These are phyloP conservation scores for Periplaneta americana DNA, from an alignment of 1,140 invertebrate species.

Conservation along the genomic window DNA sequence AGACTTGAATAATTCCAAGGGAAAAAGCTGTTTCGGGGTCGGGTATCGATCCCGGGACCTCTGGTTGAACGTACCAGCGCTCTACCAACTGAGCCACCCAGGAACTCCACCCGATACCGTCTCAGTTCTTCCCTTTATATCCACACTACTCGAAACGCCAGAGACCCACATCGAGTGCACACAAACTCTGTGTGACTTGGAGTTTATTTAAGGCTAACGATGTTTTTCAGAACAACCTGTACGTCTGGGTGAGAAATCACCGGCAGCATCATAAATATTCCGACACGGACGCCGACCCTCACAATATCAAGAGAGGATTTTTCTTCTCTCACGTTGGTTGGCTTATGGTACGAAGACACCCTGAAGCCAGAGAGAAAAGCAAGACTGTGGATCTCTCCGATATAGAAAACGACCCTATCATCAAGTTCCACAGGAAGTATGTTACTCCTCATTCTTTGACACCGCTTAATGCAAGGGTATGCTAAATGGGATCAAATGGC, in stretches of 20 bases:
- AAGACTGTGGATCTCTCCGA: constrained; percentile 47
- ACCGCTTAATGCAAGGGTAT: background rate
- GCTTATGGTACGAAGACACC: constrained; percentile 30
- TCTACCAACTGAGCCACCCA: too few relatives aligned
- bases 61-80: too few relatives aligned
- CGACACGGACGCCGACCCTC: constrained; percentile 33
- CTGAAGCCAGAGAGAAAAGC: constrained; percentile 43
- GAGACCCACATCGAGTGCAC: too few relatives aligned
- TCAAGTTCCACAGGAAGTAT: constrained; percentile 44
- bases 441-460: background rate
- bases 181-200: too few relatives aligned
- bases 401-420: constrained; percentile 46
- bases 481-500: background rate
- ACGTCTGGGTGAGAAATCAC: constrained; percentile 27
- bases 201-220: too few relatives aligned
- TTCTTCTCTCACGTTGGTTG: constrained; percentile 34
- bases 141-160: too few relatives aligned
- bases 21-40: too few relatives aligned
- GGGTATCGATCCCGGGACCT: too few relatives aligned
- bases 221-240: constrained; percentile 16
- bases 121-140: too few relatives aligned
- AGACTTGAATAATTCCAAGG: too few relatives aligned
- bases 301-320: constrained; percentile 31
- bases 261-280: constrained; percentile 32
- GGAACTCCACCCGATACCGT: too few relatives aligned